Evolutionary conservation across 1,140 invertebrate species (phyloP), one percentile per base, ranked within the genome.

Genomic region (Phymorhynchus buccinoides): DNA sequence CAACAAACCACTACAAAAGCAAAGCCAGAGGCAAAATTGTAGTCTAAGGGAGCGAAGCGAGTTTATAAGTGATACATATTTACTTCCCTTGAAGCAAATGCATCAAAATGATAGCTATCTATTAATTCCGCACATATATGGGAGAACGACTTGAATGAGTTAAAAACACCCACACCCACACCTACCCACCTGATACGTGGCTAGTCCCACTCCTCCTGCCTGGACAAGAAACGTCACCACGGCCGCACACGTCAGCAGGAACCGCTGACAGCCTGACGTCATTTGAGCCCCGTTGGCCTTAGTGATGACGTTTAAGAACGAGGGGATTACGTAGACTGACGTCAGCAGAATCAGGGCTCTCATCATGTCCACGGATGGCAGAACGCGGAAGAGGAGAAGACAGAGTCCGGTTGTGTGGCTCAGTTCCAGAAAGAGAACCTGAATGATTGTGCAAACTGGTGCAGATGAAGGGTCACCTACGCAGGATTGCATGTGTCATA

Each of bases 321-420:
- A 96, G 0, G 98, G 98, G 6, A 98, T 94, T 78, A 98, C 96
- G 92, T 97, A 98, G 30, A 99, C 95, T 89, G 97, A 98, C 93
- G 98, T 98, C 12, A 98, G 98, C 41, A 99, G 94, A 96, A 99
- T 97, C 16, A 97, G 96, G 3, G 97, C 97, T 93, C 97, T 97
- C 52, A 98, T 96, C 37, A 97, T 97, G 93, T 99, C 97, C 48
- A 99, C 92, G 89, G 97, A 96, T 0, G 98, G 98, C 7, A 99
- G 94, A 52, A 99, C 96, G 42, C 96, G 95, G 90, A 98, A 97
- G 85, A 98, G 95, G 86, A 99, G 93, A 35, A 98, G 91, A 3
- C 96, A 96, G 48, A 98, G 92, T 1, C 98, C 98, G 77, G 97
- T 93, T 0, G 96, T 96, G 91, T 98, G 97, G 18, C 97, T 94